Evolutionary conservation across 2,888 invertebrate species (phyloP).

Genomic region (Melikaiella ostensackeni): DNA sequence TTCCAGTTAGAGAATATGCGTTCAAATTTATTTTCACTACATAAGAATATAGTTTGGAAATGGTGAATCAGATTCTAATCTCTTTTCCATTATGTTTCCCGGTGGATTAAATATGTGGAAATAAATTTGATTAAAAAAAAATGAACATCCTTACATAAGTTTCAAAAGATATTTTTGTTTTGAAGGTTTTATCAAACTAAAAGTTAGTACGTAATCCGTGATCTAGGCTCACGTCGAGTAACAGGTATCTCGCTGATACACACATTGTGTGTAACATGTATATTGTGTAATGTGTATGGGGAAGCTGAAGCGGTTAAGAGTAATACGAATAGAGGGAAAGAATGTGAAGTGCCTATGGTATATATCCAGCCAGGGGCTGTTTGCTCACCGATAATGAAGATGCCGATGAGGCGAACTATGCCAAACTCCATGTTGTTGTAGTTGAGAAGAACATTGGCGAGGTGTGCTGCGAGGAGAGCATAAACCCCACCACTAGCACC

Average conservation of each 20-base stretch:
- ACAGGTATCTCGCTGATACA: not conserved
- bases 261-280: not conserved
- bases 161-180: not conserved
- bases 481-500: conserved; percentile 99
- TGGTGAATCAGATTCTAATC: not conserved
- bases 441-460: conserved; percentile 96
- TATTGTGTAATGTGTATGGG: not conserved
- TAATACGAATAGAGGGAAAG: conserved; percentile 14
- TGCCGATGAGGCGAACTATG: conserved; percentile 91
- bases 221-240: not conserved
- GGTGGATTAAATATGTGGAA: not conserved
- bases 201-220: not conserved
- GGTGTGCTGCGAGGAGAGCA: conserved; percentile 95
- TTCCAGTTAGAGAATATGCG: too few species aligned
- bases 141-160: not conserved
- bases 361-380: conserved; percentile 12
- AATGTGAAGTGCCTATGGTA: conserved; percentile 23
- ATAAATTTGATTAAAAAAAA: too few species aligned
- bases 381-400: conserved; percentile 91
- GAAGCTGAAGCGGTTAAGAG: conserved; percentile 1
- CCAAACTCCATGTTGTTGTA: conserved; percentile 98
- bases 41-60: not conserved
- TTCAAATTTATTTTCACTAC: too few species aligned
- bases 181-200: not conserved
- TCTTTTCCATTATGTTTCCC: not conserved